phyloP scores from a whole-genome alignment of 2,113 vertebrate species.

The Calyptomena viridis region DNA sequence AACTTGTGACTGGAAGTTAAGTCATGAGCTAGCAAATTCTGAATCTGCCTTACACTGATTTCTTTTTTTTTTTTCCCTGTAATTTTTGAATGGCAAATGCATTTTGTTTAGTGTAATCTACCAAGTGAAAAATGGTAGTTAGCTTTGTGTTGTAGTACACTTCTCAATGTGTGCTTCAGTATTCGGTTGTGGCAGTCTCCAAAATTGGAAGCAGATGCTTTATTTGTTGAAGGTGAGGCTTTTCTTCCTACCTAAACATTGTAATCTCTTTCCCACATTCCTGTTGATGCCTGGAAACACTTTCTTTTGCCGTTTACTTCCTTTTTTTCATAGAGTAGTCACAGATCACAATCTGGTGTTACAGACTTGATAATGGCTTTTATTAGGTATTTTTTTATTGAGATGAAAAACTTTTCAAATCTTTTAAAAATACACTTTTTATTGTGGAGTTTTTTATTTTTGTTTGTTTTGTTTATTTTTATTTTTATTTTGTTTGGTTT shows the following conservation, averaged over 20 bases:
- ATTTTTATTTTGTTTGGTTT: too few relatives aligned
- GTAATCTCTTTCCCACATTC: neutral
- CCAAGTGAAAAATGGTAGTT: neutral
- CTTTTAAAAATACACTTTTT: neutral
- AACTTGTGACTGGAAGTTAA: conserved; percentile 53
- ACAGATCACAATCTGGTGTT: neutral
- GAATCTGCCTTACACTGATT: neutral
- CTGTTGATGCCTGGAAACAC: neutral
- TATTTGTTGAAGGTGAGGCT: neutral
- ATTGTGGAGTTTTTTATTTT: rapidly evolving
- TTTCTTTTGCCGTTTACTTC: neutral
- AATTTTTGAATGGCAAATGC: neutral
- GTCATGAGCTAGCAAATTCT: conserved; percentile 1
- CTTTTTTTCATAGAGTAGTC: neutral
- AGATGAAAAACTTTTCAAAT: neutral
- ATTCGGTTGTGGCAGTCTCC: neutral
- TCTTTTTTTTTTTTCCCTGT: neutral
- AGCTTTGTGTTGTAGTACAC: neutral
- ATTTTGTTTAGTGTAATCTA: neutral
- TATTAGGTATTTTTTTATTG: neutral
- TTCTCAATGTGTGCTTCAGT: neutral
- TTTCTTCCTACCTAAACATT: neutral
- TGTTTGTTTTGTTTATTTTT: neutral
- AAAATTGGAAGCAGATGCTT: neutral
- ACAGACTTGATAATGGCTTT: neutral